Evolutionary conservation across 2,797 vertebrate genomes (phyloP), one percentile per base, ranked within the genome.

Genomic region (Scolopax rusticola): DNA sequence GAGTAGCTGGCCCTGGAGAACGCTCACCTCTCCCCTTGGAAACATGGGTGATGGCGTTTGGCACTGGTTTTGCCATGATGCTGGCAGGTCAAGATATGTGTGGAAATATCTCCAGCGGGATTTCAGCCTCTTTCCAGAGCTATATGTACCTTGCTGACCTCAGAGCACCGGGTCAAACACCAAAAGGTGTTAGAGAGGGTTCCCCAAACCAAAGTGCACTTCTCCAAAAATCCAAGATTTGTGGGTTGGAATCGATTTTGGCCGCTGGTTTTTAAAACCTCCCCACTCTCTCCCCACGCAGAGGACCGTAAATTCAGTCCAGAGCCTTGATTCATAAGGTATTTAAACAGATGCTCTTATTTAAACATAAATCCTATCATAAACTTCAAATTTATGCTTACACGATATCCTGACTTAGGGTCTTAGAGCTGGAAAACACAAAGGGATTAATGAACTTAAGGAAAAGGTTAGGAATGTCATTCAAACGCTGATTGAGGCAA

Each of bases 371-470:
- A 96, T 96, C 96, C 95, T 93, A 94, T 95, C 91, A 96, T 96
- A 96, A 96, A 96, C 95, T 96, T 94, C 94, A 94, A 95, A 96
- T 95, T 96, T 97, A 96, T 96, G 96, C 96, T 95, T 97, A 97
- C 94, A 95, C 89, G 95, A 96, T 93, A 94, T 95, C 94, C 94
- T 95, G 95, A 97, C 95, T 97, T 97, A 97, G 93, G 88, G 93
- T 94, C 94, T 97, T 97, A 95, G 95, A 93, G 93, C 78, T 95
- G 92, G 95, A 96, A 96, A 97, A 95, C 95, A 96, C 96, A 97
- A 95, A 97, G 96, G 95, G 95, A 95, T 97, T 96, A 96, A 97
- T 97, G 95, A 97, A 97, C 94, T 95, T 97, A 96, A 93, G 95
- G 95, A 95, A 97, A 96, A 95, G 96, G 94, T 97, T 96, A 96